Evolutionary conservation across 2,797 vertebrate genomes (phyloP), one percentile per base, ranked within the genome.

Genomic region (Characodon lateralis): DNA sequence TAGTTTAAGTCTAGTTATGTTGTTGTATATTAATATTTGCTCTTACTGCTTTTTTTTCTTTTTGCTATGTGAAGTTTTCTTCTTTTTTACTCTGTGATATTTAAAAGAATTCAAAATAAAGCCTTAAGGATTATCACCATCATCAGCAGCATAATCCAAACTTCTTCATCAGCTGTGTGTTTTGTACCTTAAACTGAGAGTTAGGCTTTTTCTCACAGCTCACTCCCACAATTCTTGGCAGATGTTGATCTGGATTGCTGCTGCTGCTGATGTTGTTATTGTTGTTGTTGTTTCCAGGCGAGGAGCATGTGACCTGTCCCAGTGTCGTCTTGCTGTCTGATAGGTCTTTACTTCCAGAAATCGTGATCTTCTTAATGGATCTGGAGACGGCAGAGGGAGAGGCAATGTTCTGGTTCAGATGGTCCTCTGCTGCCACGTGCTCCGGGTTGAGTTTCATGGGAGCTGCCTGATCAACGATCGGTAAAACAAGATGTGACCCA

Each of bases 361-460:
- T 96, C 26, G 94, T 93, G 86, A 96, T 96, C 90, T 96, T 96
- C 82, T 91, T 94, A 70, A 96, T 95, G 87, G 95, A 95, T 80
- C 95, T 93, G 69, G 95, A 95, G 6, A 93, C 79, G 0, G 94
- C 69, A 1, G 89, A 87, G 13, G 90, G 53, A 48, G 90, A 79
- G 50, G 83, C 79, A 0, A 85, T 59, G 8, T 95, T 95, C 88
- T 92, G 92, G 90, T 94, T 95, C 74, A 92, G 86, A 68, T 92
- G 91, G 82, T 95, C 93, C 84, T 95, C 92, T 2, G 91, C 88
- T 1, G 88, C 89, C 86, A 89, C 88, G 85, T 89, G 91, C 77
- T 91, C 91, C 59, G 78, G 84, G 12, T 86, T 76, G 61, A 66
- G 82, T 81, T 87, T 81, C 26, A 61, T 78, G 0, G 88, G 85